Evolutionary conservation across 2,113 vertebrate species (phyloP).

Genomic region (Silurus glanis): DNA sequence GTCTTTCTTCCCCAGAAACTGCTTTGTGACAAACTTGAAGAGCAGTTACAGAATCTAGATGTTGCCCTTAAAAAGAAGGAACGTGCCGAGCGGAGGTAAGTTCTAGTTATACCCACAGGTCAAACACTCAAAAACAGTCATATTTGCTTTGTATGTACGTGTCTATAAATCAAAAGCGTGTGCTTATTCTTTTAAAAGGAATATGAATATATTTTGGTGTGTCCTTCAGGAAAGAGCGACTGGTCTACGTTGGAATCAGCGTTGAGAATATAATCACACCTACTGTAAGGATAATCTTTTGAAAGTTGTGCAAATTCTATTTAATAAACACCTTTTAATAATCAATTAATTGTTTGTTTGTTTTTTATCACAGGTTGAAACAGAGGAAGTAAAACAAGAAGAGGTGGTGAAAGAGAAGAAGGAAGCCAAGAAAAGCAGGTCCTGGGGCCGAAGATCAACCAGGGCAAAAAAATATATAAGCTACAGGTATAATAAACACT

Average conservation of each 20-base stretch:
- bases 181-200: neutral
- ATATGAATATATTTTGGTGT: neutral
- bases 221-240: slow-evolving; percentile 85
- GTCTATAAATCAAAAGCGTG: neutral
- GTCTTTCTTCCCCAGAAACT: slow-evolving; percentile 78
- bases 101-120: neutral
- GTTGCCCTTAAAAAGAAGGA: slow-evolving; percentile 95
- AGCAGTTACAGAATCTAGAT: slow-evolving; percentile 89
- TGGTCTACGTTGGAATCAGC: slow-evolving; percentile 96
- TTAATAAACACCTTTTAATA: neutral
- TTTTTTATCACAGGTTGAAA: slow-evolving; percentile 54
- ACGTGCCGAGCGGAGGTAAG: slow-evolving; percentile 90
- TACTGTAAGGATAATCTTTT: slow-evolving; percentile 74
- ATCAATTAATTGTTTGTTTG: neutral
- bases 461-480: slow-evolving; percentile 91
- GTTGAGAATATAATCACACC: slow-evolving; percentile 97
- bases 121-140: neutral
- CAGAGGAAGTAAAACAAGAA: slow-evolving; percentile 63
- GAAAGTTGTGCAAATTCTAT: neutral
- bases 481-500: slow-evolving; percentile 80
- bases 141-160: neutral
- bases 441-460: slow-evolving; percentile 89
- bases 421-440: slow-evolving; percentile 83
- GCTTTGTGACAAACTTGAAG: slow-evolving; percentile 92
- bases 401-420: slow-evolving; percentile 86